A percentile compares a stretch with the other conserved stretches of the same genome.
These are phyloP conservation scores for Perca fluviatilis DNA, from an alignment of 2,113 vertebrate genomes.

Conservation along the genomic window DNA sequence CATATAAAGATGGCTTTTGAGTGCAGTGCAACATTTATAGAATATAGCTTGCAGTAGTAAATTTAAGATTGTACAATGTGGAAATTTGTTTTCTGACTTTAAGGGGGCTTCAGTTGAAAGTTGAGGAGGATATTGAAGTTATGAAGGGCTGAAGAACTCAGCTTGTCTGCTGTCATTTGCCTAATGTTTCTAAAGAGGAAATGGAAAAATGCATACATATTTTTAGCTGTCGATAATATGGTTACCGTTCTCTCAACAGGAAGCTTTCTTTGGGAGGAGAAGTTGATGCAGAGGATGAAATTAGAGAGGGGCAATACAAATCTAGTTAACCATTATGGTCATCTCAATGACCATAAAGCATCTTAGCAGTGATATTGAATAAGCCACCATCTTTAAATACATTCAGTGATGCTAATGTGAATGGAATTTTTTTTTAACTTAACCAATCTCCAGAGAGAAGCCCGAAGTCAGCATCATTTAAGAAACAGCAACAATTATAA, in stretches of 20 bases:
- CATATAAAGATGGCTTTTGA: neutral
- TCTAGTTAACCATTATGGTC: conserved; percentile 49
- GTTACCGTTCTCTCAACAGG: conserved; percentile 6
- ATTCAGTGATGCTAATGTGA: neutral
- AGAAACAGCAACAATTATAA: neutral
- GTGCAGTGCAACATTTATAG: neutral
- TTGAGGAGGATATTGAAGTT: neutral
- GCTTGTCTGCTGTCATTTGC: neutral
- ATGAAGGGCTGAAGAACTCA: neutral
- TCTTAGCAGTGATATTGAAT: neutral
- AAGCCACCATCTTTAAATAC: neutral
- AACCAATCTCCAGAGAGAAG: neutral
- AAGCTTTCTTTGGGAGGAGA: neutral
- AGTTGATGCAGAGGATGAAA: conserved; percentile 5
- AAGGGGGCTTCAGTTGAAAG: neutral
- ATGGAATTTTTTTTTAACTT: neutral
- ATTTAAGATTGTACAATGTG: neutral
- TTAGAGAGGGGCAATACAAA: conserved; percentile 4
- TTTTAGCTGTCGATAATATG: conserved; percentile 18
- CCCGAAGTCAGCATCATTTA: neutral
- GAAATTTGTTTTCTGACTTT: neutral
- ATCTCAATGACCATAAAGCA: conserved; percentile 32
- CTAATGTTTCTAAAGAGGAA: conserved; percentile 1
- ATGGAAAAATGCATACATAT: conserved; percentile 11
- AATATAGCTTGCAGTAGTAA: neutral